Base-by-base conservation (phyloP, 2,888 invertebrate species). In the Meta bourneti region DNA sequence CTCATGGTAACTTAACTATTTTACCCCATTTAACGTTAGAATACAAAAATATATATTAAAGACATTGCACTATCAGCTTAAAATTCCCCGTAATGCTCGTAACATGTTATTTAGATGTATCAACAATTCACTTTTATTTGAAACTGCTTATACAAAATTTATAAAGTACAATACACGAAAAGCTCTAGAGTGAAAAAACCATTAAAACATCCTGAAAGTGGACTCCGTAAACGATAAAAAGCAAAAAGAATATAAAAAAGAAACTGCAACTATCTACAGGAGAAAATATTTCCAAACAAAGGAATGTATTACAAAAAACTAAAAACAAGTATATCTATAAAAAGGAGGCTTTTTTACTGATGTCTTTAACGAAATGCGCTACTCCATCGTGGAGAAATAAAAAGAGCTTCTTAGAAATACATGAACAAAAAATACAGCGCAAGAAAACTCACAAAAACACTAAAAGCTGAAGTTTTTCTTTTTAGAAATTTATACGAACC, bases 401-500 rank as follows among this genome's bases (percentile, higher is more conserved):
- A 75, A 61, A 8, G 11, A 78, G 70, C 0, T 61, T 71, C 16
- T 52, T 48, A 13, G 81, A 75, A 11, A 81, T 16, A 74, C 51
- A 88, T 74, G 61, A 61, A 61, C 61, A 61, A 75, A 88, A 49
- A 54, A n/a, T 71, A 49, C 19, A 71, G 51, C 8, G 80, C 84
- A 20, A 7, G 34, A 75, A 61, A 84, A 84, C 7, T 74, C n/a
- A 19, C 20, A 49, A 51, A 77, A 54, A 74, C 71, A 88, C 75
- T 54, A 88, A 87, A 80, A 80, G 78, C 16, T 72, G 79, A 79
- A 80, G 72, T 6, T 79, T 80, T 81, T 88, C 49, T 72, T 74
- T 74, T 75, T 49, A 80, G 74, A 61, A 85, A 90, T 90, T 90
- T 90, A 84, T 85, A 74, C 84, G 74, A 85, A 84, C 84, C 80